Base-by-base conservation (phyloP, 2,888 invertebrate species). In the Agelastica alni region DNA sequence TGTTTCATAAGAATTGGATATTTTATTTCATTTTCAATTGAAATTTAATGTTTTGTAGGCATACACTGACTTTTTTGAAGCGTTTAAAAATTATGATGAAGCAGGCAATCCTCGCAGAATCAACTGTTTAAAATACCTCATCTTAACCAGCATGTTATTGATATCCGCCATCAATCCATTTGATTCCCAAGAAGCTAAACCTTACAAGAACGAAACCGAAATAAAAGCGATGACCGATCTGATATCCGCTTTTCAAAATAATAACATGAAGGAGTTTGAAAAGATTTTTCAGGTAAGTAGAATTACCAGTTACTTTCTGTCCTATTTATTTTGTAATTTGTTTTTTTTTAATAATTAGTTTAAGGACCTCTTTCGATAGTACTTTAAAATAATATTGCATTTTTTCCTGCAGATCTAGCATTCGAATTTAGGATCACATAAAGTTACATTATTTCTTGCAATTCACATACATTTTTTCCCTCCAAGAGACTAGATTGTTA, bases 91-190 rank as follows among this genome's bases (percentile, higher is more conserved):
- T 77, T 99, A 98, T 75, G 99, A 99, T 79, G 99, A 99, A 78
- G 96, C 96, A 6, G 99, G 99, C 28, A 96, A 93, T 67, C 94
- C 96, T 9, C 81, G 97, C 65, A 83, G 99, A 58, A 96, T 96
- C 28, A 96, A 95, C 0, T 99, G 98, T 75, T 82, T 99, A 51
- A 99, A 98, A 78, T 99, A 99, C 78, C 82, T 99, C 59, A 97
- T 99, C 18, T 79, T 99, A 71, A 98, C 99, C 9, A 98, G 96
- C 77, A 99, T 99, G 92, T 80, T 99, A 60, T 96, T 97, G 94
- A 96, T 97, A 75, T 97, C 97, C 1, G 96, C 94, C 20, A 99
- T 99, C 61, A 99, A 99, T 79, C 99, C 99, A 1, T 99, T 99
- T 77, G 98, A 99, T 79, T 97, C 97, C 0, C 98, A 99, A 81